Base-by-base conservation (phyloP, 2,113 vertebrate species). In the Macroglossus sobrinus region DNA sequence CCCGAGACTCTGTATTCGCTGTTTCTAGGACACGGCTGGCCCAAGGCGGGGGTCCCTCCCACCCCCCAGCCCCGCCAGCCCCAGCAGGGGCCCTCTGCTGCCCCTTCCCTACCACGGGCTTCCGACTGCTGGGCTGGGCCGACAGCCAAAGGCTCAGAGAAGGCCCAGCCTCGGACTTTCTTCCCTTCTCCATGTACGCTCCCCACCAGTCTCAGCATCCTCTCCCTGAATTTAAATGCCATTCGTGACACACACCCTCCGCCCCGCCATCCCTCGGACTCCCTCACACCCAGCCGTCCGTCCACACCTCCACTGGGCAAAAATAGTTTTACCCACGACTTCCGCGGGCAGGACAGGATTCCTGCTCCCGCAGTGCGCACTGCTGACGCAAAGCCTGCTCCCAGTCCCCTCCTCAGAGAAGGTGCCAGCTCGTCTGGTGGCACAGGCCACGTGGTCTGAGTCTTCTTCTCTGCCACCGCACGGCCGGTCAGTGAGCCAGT, bases 241-340 rank as follows among this genome's bases (percentile, higher is more conserved):
- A 15, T 0, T 57, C 22, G 0, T 8, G 8, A 79, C 4, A 0
- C 1, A 0, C 26, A 14, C 33, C 33, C 28, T 38, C 22, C 33
- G 74, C 8, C 53, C 61, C 18, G 40, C 74, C 13, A 66, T 19
- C 45, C 57, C 66, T 30, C 43, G 0, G 16, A 26, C 40, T 57
- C 33, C 47, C 59, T 19, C 82, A 47, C 0, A 7, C 12, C 33
- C 61, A 18, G 0, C 75, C 35, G 30, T 1, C 0, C 4, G 47
- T 30, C 59, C 8, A 38, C n/a, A 18, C 33, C 47, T 63, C 64
- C 74, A 11, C 88, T 7, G 55, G 21, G 19, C 47, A 50, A 50
- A 50, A 50, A 13, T 13, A 14, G 13, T 50, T 50, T 50, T 3
- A 50, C 14, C 47, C 47, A 50, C 47, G 47, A 50, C 13, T 50